Evolutionary conservation across 2,797 vertebrate species (phyloP).

Genomic region (Stomatorhinus walkeri): DNA sequence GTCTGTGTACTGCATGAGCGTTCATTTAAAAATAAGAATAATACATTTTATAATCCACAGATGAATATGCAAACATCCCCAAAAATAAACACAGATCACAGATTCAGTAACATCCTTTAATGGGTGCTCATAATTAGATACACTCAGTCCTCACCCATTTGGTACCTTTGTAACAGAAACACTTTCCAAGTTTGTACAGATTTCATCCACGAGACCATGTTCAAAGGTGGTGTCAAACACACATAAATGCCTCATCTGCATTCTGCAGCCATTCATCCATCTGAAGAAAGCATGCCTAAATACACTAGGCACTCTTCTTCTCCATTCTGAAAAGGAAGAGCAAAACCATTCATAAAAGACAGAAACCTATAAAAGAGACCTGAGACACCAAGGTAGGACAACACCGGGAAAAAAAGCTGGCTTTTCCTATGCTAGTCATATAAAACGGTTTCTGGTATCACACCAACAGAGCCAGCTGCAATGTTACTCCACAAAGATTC

Average conservation of each 20-base stretch:
- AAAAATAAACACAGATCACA: background rate
- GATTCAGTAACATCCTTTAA: conserved; percentile 8
- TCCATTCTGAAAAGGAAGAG: conserved; percentile 21
- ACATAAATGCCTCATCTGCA: background rate
- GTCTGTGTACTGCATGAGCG: background rate
- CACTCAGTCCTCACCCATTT: background rate
- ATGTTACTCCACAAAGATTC: background rate
- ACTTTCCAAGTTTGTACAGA: background rate
- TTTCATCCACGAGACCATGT: background rate
- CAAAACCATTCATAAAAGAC: background rate
- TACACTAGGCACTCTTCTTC: conserved; percentile 9
- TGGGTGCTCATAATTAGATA: background rate
- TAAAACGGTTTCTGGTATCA: background rate
- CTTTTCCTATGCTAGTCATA: background rate
- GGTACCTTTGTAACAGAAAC: background rate
- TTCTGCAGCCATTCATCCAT: background rate
- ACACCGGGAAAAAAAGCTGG: background rate
- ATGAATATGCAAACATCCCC: background rate
- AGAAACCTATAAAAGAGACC: background rate
- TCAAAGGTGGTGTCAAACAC: background rate
- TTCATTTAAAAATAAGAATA: background rate
- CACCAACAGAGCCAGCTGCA: background rate
- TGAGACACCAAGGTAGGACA: background rate
- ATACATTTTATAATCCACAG: background rate
- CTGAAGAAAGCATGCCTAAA: background rate